These are phyloP conservation scores for Rapana venosa DNA, from an alignment of 2,888 invertebrate species.

Conservation along the genomic window DNA sequence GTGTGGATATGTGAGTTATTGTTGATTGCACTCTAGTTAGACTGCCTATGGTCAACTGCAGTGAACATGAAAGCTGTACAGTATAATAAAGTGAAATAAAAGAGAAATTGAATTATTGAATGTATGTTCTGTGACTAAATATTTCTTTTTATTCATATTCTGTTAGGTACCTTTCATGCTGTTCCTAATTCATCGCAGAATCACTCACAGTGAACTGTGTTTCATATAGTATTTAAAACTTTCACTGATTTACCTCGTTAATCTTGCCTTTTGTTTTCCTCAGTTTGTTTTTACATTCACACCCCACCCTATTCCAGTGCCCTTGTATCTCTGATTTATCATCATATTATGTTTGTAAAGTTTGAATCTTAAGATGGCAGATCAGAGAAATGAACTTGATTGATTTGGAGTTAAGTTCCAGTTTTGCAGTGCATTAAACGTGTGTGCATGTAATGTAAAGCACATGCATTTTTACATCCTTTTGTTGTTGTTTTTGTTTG, in stretches of 20 bases:
- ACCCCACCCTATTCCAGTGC: neutral
- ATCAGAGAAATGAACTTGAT: neutral
- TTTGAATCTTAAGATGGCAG: neutral
- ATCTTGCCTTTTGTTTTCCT: neutral
- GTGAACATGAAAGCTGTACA: neutral
- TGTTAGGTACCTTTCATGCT: neutral
- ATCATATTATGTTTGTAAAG: neutral
- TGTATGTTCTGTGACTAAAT: neutral
- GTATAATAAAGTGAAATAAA: neutral
- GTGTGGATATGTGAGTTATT: slow-evolving; percentile 1
- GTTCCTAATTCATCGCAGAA: neutral
- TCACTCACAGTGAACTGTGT: neutral
- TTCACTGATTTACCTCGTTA: neutral
- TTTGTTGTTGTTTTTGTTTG: neutral
- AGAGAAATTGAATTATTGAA: neutral
- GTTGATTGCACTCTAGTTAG: neutral
- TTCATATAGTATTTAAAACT: slow-evolving; percentile 8
- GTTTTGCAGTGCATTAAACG: slow-evolving; percentile 3
- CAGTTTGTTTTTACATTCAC: slow-evolving; percentile 2
- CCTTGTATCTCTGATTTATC: neutral
- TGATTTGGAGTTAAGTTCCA: neutral
- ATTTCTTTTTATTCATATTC: neutral
- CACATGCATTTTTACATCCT: neutral
- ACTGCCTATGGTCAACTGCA: neutral
- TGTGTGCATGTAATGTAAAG: neutral